phyloP scores from a whole-genome alignment of 1,140 invertebrate genomes.

The Drosophila suzukii region DNA sequence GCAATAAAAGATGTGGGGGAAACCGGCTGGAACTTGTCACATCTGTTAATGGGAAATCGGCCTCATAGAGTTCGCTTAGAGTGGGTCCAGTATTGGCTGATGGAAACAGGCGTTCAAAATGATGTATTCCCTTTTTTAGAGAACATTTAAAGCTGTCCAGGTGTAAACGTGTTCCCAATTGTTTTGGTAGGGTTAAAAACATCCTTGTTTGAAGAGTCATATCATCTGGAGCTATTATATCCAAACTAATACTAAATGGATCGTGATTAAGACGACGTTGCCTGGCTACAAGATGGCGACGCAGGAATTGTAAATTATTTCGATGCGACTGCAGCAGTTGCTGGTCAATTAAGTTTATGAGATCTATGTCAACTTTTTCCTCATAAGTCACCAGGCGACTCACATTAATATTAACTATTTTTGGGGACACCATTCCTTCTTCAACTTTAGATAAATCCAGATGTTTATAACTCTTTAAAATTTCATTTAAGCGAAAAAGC shows the following conservation, averaged over 20 bases:
- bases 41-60: conserved; percentile 18
- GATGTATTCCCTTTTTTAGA: conserved; percentile 73
- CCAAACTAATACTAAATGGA: conserved; percentile 55
- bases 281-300: conserved; percentile 81
- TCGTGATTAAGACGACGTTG: conserved; percentile 87
- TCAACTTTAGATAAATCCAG: background rate
- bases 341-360: conserved; percentile 72
- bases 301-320: conserved; percentile 68
- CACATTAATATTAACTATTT: conserved; percentile 15
- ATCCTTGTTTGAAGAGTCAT: conserved; percentile 67
- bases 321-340: conserved; percentile 58
- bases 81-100: conserved; percentile 75
- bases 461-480: conserved; percentile 16
- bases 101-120: conserved; percentile 75
- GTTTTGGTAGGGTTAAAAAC: conserved; percentile 34
- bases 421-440: background rate
- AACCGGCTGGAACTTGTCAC: conserved; percentile 56
- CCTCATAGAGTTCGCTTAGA: conserved; percentile 77
- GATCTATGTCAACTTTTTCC: conserved; percentile 39
- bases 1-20: conserved; percentile 85
- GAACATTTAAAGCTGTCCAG: conserved; percentile 77
- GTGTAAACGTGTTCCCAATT: conserved; percentile 55
- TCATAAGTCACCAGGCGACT: conserved; percentile 49
- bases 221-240: conserved; percentile 52
- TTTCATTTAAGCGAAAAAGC: conserved; percentile 23